A percentile compares a stretch with the other conserved stretches of the same genome.
Evolutionary conservation across 2,888 invertebrate species (phyloP).

Genomic region (Orthonychiurus folsomi): DNA sequence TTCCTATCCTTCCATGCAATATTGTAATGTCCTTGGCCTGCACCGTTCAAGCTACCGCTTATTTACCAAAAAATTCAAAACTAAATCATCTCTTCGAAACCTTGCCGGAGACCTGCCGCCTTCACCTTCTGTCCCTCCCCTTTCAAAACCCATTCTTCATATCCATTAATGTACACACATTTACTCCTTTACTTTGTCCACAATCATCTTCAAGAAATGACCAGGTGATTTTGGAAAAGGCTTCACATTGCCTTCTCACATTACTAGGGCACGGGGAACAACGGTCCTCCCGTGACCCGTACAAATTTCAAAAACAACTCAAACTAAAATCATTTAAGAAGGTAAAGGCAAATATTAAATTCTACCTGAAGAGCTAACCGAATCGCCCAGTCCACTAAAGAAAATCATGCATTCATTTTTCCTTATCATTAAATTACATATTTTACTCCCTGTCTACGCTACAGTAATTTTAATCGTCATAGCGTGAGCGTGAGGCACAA

Average conservation of each 20-base stretch:
- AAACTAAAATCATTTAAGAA: neutral
- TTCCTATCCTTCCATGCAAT: conserved; percentile 9
- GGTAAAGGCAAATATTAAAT: too few species aligned
- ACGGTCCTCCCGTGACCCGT: too few species aligned
- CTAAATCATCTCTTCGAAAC: conserved; percentile 1
- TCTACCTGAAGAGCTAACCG: too few species aligned
- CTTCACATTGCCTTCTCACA: neutral
- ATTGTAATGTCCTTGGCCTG: conserved; percentile 23
- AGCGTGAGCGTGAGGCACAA: too few species aligned
- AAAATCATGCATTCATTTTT: too few species aligned
- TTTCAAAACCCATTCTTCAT: conserved; percentile 1
- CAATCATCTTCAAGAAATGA: neutral
- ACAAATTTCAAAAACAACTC: too few species aligned
- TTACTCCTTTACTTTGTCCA: neutral
- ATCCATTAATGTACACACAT: neutral
- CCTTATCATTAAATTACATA: too few species aligned
- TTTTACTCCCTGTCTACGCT: too few species aligned
- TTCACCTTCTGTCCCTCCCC: neutral
- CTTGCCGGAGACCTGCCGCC: too few species aligned
- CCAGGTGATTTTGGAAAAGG: neutral
- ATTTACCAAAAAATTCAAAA: conserved; percentile 7
- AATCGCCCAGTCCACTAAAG: too few species aligned
- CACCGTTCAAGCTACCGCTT: conserved; percentile 7
- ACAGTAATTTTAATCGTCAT: too few species aligned
- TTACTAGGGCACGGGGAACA: too few species aligned